Percentiles rank a stretch among this genome's conserved stretches.
Conservation (phyloP, 2,797 vertebrate genomes). For the Phalanger gymnotis region DNA sequence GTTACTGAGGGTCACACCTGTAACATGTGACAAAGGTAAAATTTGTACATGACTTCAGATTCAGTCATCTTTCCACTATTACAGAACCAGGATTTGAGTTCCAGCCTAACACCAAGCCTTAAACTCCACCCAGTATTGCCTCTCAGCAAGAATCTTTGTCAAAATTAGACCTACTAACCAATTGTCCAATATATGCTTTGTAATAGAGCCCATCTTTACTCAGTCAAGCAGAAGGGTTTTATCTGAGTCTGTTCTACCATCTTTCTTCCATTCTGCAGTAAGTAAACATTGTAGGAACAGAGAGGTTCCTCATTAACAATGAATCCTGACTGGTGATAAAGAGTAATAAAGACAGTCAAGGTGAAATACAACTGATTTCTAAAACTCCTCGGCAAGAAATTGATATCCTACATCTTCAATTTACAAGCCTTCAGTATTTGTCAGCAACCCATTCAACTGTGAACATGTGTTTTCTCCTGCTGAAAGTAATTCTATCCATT, state of each 20-base stretch:
- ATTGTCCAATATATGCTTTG: background rate
- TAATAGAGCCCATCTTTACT: background rate
- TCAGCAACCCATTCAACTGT: conserved; percentile 1
- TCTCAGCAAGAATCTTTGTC: background rate
- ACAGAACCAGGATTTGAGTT: background rate
- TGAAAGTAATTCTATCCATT: conserved; percentile 11
- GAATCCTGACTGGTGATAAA: background rate
- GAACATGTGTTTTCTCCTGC: conserved; percentile 3
- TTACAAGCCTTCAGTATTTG: background rate
- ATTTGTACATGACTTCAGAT: background rate
- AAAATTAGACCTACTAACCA: background rate
- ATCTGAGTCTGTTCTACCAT: conserved; percentile 13
- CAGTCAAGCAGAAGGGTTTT: conserved; percentile 9
- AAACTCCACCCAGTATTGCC: background rate
- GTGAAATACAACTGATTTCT: background rate
- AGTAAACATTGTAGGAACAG: conserved; percentile 8
- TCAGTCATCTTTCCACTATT: background rate
- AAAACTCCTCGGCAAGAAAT: conserved; percentile 12
- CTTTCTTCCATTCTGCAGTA: background rate
- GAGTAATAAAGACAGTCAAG: background rate
- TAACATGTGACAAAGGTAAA: background rate
- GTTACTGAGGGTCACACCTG: background rate
- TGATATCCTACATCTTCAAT: conserved; percentile 11
- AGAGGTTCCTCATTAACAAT: conserved; percentile 22
- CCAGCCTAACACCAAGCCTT: background rate